Conservation (phyloP, 2,113 vertebrate species). For the Petaurus breviceps region DNA sequence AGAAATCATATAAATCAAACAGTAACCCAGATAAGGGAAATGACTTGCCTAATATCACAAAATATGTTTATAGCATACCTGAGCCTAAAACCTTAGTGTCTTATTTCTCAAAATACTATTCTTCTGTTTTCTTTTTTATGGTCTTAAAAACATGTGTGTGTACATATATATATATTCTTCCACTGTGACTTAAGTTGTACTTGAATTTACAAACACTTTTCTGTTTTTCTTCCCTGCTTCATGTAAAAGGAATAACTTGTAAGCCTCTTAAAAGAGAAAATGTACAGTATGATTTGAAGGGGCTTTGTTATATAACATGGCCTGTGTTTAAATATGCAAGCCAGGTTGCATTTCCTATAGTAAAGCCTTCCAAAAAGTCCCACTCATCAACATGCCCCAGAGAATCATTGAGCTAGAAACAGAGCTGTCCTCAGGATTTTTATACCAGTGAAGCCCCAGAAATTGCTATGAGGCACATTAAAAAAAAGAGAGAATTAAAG, state of each 20-base stretch:
- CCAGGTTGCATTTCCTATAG: background rate
- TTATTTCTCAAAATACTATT: background rate
- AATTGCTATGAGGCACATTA: background rate
- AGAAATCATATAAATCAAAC: background rate
- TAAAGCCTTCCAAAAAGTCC: background rate
- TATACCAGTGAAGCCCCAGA: background rate
- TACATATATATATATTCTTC: background rate
- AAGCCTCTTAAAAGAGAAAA: background rate
- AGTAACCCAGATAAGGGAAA: background rate
- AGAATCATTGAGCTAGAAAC: background rate
- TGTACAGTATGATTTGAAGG: background rate
- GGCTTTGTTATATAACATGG: conserved; percentile 40
- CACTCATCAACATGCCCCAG: background rate
- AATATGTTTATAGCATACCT: background rate
- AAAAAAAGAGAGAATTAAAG: background rate
- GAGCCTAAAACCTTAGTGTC: background rate
- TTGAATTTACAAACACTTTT: background rate
- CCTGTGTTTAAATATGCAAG: background rate
- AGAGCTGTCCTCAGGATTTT: background rate
- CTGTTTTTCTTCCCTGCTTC: background rate
- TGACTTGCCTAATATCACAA: background rate
- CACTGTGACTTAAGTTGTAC: background rate
- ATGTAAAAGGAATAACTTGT: background rate
- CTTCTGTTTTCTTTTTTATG: background rate
- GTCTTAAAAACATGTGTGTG: background rate